Base-by-base conservation (phyloP, 2,113 vertebrate species). In the Mola mola region DNA sequence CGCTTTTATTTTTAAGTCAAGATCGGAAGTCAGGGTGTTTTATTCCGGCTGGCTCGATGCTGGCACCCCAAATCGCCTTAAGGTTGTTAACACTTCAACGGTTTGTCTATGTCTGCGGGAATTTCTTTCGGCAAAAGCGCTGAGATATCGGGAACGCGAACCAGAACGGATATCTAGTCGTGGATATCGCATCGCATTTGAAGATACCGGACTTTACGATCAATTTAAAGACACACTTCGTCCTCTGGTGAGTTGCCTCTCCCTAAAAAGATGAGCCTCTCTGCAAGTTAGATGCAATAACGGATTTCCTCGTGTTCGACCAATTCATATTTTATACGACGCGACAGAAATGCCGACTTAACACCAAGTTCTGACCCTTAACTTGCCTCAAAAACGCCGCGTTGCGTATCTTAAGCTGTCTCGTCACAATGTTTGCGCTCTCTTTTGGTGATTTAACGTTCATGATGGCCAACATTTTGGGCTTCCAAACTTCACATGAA, bases 181-280 rank as follows among this genome's bases (percentile, higher is more conserved):
- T 47, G 26, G 41, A 36, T 22, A 15, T 7, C 46, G 4, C 4
- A 22, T 28, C 10, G 8, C 9, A 10, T 10, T 7, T 12, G 49
- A 61, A 41, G 36, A 56, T 5, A 52, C 17, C 9, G 1, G 31
- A 29, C 19, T 44, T 21, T 38, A 1, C 8, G 3, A 1, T 37
- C 25, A 1, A 20, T 31, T 55, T 9, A 20, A 49, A 46, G 60
- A 31, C 3, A 47, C 1, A 41, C 33, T 69, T 53, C 65, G 63
- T 61, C 28, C 51, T 51, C 63, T 25, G 84, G 88, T 90, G 84
- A 90, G 88, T 88, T 67, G 63, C 82, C 76, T 75, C 70, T 84
- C 69, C 65, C 71, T 40, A 60, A 67, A 61, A 76, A 82, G 66
- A 84, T 58, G 70, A 85, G 72, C 69, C 34, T 33, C 73, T 65